These are phyloP conservation scores for Bombus ignitus DNA, from an alignment of 1,140 invertebrate genomes.

Conservation along the genomic window DNA sequence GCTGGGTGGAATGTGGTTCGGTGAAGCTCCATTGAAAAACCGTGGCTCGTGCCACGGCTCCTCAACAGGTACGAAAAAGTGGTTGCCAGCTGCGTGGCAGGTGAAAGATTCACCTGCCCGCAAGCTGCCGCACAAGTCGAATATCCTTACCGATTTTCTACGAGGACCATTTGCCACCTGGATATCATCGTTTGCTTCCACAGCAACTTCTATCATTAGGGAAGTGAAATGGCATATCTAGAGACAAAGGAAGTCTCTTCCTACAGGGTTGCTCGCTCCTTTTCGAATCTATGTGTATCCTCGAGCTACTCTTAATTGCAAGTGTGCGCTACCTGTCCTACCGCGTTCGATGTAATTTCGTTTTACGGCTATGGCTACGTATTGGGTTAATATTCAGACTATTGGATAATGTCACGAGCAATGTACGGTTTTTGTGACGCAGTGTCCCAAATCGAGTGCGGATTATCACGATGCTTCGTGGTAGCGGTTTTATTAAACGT, in stretches of 20 bases:
- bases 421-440: not conserved
- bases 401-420: not conserved
- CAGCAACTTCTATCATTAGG: not conserved
- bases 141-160: constrained; percentile 68
- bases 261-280: not conserved
- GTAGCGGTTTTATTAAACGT: too few species aligned
- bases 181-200: constrained; percentile 29
- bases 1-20: not conserved
- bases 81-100: constrained; percentile 77
- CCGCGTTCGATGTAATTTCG: not conserved
- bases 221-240: not conserved
- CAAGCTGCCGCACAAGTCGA: constrained; percentile 71
- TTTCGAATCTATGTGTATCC: not conserved
- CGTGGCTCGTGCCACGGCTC: constrained; percentile 39
- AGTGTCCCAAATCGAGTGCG: not conserved
- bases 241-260: not conserved
- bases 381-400: not conserved
- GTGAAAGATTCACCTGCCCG: constrained; percentile 78
- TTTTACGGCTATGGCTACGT: not conserved
- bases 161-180: constrained; percentile 71
- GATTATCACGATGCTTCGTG: not conserved
- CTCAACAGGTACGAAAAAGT: constrained; percentile 51
- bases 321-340: not conserved
- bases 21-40: constrained; percentile 3
- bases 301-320: not conserved